Conservation (phyloP, 2,113 vertebrate species). For the Hypomesus transpacificus region DNA sequence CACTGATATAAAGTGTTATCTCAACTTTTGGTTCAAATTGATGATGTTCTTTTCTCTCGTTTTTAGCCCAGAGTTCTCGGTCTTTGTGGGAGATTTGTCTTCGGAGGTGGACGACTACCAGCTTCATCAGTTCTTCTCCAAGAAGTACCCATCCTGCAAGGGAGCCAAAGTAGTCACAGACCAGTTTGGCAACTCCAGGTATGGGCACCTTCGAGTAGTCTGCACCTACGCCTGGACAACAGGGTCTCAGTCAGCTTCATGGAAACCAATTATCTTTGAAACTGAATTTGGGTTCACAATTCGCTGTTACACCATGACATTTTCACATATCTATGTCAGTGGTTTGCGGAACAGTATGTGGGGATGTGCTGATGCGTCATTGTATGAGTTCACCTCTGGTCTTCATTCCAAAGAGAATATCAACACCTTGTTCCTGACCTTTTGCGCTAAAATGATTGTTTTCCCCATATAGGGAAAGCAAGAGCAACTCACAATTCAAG, state of each 20-base stretch:
- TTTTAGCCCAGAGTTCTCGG: conserved; percentile 82
- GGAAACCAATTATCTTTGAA: too few relatives aligned
- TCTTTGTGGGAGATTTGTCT: conserved; percentile 89
- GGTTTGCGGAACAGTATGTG: conserved; percentile 27
- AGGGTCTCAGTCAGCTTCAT: too few relatives aligned
- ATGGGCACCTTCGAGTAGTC: conserved; percentile 29
- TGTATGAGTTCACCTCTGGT: conserved; percentile 41
- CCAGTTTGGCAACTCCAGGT: conserved; percentile 86
- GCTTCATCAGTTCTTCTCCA: conserved; percentile 86
- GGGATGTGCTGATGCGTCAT: not conserved
- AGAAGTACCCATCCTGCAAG: conserved; percentile 86
- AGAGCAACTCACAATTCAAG: conserved; percentile 83
- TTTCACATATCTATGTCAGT: not conserved
- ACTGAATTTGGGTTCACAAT: not conserved
- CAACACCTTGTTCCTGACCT: conserved; percentile 60
- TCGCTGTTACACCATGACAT: not conserved
- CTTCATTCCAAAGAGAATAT: conserved; percentile 53
- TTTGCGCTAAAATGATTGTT: conserved; percentile 81
- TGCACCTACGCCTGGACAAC: too few relatives aligned
- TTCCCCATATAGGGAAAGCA: conserved; percentile 83
- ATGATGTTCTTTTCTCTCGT: not conserved
- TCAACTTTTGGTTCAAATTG: not conserved
- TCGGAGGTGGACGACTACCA: conserved; percentile 87
- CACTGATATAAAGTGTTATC: too few relatives aligned
- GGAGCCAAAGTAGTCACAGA: conserved; percentile 91